Evolutionary conservation across 2,113 vertebrate genomes (phyloP).

Genomic region (Rhombomys opimus): DNA sequence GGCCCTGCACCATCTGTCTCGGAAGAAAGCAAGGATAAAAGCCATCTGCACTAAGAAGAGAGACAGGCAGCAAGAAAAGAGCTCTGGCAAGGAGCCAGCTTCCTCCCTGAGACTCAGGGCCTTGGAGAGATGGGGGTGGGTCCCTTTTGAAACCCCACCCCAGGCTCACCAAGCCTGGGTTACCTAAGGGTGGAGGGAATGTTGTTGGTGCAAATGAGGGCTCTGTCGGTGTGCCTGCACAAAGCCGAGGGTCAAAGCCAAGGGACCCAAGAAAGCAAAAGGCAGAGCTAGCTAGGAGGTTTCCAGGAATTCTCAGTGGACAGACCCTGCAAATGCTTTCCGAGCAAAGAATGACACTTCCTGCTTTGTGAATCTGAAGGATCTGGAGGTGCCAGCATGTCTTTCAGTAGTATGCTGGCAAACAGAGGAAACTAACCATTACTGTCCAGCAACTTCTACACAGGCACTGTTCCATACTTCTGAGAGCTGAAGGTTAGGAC

Average conservation of each 20-base stretch:
- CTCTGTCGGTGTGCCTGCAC: not conserved
- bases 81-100: not conserved
- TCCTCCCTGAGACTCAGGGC: not conserved
- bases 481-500: not conserved
- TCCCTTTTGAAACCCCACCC: not conserved
- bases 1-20: not conserved
- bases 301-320: not conserved
- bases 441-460: not conserved
- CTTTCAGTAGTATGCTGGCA: not conserved
- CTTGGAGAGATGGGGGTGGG: not conserved
- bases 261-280: not conserved
- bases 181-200: not conserved
- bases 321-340: slow-evolving; percentile 28
- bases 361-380: slow-evolving; percentile 25
- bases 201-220: not conserved
- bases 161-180: not conserved
- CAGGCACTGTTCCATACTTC: not conserved
- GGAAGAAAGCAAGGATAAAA: not conserved
- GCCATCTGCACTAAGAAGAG: not conserved
- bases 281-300: not conserved
- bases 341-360: not conserved
- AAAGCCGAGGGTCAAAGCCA: not conserved
- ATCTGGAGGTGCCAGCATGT: not conserved
- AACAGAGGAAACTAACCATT: not conserved
- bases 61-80: not conserved